Percentiles rank a stretch among this genome's conserved stretches.
phyloP scores from a whole-genome alignment of 2,113 vertebrate species.

The Nycticryphes semicollaris region DNA sequence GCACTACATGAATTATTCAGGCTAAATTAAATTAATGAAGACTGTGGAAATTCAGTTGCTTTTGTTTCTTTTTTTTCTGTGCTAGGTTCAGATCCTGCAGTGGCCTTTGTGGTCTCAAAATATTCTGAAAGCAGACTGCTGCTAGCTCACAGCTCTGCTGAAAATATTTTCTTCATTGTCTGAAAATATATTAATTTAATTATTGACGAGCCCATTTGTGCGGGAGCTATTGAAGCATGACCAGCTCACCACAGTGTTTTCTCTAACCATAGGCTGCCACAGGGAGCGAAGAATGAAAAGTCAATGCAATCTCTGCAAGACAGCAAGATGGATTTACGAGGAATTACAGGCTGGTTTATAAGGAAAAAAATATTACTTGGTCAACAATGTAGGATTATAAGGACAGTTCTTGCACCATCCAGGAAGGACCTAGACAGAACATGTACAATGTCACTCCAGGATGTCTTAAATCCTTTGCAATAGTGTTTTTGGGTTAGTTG shows the following conservation, averaged over 20 bases:
- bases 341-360: conserved; percentile 27
- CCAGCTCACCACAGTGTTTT: conserved; percentile 20
- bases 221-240: conserved; percentile 23
- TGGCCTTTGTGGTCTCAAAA: conserved; percentile 32
- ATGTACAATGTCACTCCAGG: neutral
- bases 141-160: conserved; percentile 1
- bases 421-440: neutral
- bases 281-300: conserved; percentile 29
- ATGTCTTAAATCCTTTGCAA: neutral
- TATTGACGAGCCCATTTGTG: conserved; percentile 51
- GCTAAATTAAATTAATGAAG: conserved; percentile 48
- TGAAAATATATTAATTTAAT: conserved; percentile 65
- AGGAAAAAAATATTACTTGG: neutral
- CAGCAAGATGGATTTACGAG: conserved; percentile 4
- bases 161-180: conserved; percentile 50
- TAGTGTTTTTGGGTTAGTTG: neutral
- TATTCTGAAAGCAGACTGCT: neutral
- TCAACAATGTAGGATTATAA: neutral
- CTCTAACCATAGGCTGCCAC: conserved; percentile 1
- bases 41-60: conserved; percentile 24
- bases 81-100: neutral
- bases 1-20: conserved; percentile 52
- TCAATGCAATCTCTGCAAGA: conserved; percentile 3
- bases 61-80: conserved; percentile 4
- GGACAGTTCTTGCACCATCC: neutral